Conservation (phyloP, 2,113 vertebrate genomes). For the Epinephelus moara region DNA sequence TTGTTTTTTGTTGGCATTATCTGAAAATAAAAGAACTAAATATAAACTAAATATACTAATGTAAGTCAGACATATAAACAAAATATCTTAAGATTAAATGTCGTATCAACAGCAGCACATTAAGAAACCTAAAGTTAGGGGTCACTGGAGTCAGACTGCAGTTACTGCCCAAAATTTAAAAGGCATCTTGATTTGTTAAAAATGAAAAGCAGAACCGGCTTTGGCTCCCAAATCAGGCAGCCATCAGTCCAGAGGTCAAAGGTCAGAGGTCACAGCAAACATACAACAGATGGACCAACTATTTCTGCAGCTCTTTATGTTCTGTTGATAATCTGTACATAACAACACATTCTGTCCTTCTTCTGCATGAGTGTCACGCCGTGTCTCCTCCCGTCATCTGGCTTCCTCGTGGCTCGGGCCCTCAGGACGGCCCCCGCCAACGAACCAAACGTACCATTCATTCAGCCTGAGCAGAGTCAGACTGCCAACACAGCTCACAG, state of each 20-base stretch:
- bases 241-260: constrained; percentile 17
- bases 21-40: no score
- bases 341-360: not conserved
- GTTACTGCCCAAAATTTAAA: not conserved
- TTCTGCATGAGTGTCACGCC: constrained; percentile 32
- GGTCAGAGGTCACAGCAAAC: constrained; percentile 50
- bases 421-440: constrained; percentile 14
- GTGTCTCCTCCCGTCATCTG: constrained; percentile 54
- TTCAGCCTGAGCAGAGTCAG: not conserved
- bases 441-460: constrained; percentile 62
- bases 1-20: no score
- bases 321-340: not conserved
- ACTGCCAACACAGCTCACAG: not conserved
- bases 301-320: constrained; percentile 23
- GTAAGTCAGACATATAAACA: no score
- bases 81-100: no score
- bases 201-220: constrained; percentile 5
- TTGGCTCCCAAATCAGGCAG: not conserved
- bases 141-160: not conserved
- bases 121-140: no score
- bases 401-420: constrained; percentile 67
- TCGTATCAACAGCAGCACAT: no score
- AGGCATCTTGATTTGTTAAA: not conserved
- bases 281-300: constrained; percentile 46
- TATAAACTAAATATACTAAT: no score